Base-by-base conservation (phyloP, 2,888 invertebrate genomes). In the Stegana nigrithorax region DNA sequence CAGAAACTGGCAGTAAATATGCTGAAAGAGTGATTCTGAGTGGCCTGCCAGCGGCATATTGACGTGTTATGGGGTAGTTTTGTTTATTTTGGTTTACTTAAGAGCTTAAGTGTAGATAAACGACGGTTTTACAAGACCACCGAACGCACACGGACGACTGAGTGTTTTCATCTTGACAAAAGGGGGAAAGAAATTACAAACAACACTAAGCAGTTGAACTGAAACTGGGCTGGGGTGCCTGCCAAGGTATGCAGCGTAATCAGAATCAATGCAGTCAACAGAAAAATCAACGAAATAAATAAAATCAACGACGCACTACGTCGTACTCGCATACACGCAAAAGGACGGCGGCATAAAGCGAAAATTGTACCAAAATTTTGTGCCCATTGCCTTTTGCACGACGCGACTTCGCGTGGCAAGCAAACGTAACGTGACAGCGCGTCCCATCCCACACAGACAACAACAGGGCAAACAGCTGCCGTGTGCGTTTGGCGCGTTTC, bases 51-150 rank as follows among this genome's bases (percentile, higher is more conserved):
- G n/a, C n/a, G n/a, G n/a, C n/a, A n/a, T n/a, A n/a, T 39, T 39
- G 39, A 39, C 39, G 10, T 8, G 36, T 36, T 36, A 14, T 4
- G 39, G 79, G 75, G 73, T 79, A 70, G 53, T 51, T 71, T 73
- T 76, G 73, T 73, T 79, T 79, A 65, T 69, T 72, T 79, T 72
- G 73, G 73, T 67, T 79, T 72, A 66, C 68, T 68, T 64, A 61
- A 69, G 68, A 78, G 68, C 69, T 81, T 76, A 72, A 69, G 66
- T 68, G 67, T 63, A 69, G 69, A 78, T 81, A 75, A 80, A 70
- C 73, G 64, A 60, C 59, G 72, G 71, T 70, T 79, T 75, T 67
- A 72, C 70, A 67, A 71, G 72, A 72, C 76, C 72, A 63, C 67
- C 64, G 64, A 63, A 63, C 50, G 44, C 26, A 62, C 42, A 45